phyloP scores from a whole-genome alignment of 53 echinoderm and acorn worm genomes.

The Holothuria leucospilota region DNA sequence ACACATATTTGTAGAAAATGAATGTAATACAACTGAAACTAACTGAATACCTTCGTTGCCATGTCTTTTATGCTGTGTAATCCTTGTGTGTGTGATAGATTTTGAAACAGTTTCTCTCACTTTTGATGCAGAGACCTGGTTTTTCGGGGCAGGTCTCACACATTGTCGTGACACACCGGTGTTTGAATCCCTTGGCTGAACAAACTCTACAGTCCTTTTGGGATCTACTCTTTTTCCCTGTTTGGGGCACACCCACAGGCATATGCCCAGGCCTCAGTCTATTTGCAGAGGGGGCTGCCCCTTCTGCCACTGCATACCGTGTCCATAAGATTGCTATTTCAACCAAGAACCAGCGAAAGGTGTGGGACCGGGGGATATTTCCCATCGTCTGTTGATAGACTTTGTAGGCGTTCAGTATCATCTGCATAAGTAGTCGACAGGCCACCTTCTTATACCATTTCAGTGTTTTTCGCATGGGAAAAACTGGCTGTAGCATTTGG shows the following conservation, averaged over 20 bases:
- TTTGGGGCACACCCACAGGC: background rate
- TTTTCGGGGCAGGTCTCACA: background rate
- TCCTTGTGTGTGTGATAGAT: too few relatives aligned
- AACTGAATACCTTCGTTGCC: too few relatives aligned
- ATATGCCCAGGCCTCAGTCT: background rate
- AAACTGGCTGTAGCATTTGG: background rate
- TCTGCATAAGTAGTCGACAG: constrained; percentile 9
- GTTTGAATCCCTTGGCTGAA: background rate
- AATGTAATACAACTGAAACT: too few relatives aligned
- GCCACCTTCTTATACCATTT: constrained; percentile 21
- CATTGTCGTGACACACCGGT: background rate
- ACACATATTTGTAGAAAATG: too few relatives aligned
- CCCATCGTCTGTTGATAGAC: background rate
- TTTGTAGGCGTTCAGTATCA: background rate
- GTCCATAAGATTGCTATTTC: too few relatives aligned
- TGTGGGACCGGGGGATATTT: too few relatives aligned
- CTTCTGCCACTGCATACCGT: background rate
- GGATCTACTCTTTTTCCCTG: constrained; percentile 9
- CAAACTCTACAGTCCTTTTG: constrained; percentile 19
- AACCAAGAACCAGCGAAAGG: too few relatives aligned
- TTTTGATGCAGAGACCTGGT: too few relatives aligned
- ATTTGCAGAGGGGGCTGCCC: too few relatives aligned
- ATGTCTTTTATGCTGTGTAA: too few relatives aligned
- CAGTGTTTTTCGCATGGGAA: background rate
- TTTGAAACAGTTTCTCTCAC: too few relatives aligned